Evolutionary conservation across 1,140 invertebrate genomes (phyloP), one percentile per base, ranked within the genome.

Genomic region (Caerostris extrusa): DNA sequence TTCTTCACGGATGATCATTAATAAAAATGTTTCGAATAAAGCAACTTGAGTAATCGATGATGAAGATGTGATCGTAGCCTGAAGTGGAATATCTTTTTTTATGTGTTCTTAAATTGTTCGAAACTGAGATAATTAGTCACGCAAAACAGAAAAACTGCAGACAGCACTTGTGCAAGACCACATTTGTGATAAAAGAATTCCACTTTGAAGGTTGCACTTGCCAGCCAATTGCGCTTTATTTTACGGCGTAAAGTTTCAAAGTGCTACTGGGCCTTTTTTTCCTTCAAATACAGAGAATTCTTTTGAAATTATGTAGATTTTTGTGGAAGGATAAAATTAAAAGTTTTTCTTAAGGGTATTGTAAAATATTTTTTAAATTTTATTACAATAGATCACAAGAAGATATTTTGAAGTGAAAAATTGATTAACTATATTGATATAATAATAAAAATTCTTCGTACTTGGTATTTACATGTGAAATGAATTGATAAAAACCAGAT

Each of bases 81-180:
- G 50, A 77, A 77, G 69, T 53, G n/a, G n/a, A 3, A 34, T 34
- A 34, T 50, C 5, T 53, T 50, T 77, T 53, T 34, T 12, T 50
- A 14, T 50, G 34, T 34, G 34, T 77, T 77, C 60, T 17, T n/a
- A 61, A 50, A 77, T 50, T 53, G 19, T 53, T 77, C 3, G 8
- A 50, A 77, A 77, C 34, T 77, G 8, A 53, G 34, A 77, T 77
- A 77, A 77, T 77, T 77, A 53, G 69, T 77, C 8, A 77, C 34
- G 34, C 69, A 34, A 77, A 34, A 53, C 69, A 50, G 19, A 71
- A 3, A 10, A 71, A n/a, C 19, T 77, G 19, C 34, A 7, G 8
- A 12, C 8, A 14, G 19, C 4, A 8, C 3, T 77, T 10, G 14
- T 77, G 3, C 19, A 10, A 50, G 19, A 34, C 34, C 50, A 53